Conservation (phyloP, 2,113 vertebrate species). For the Myrmecobius fasciatus region DNA sequence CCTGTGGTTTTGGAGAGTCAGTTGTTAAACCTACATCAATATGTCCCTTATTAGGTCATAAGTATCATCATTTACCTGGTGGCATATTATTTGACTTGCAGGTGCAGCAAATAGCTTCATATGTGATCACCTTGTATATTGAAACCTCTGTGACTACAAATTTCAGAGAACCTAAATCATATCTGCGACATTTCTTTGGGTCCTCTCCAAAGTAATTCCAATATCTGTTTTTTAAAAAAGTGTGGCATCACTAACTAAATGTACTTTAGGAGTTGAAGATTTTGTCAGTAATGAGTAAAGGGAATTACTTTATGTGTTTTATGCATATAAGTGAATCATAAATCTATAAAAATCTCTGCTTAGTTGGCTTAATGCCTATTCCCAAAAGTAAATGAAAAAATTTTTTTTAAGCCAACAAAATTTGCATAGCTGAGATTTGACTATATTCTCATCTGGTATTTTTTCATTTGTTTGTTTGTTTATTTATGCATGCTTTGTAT, state of each 20-base stretch:
- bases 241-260: neutral
- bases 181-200: neutral
- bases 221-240: neutral
- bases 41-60: neutral
- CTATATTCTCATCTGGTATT: accelerated
- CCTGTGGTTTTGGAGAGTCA: neutral
- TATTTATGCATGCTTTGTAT: too few species aligned
- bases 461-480: neutral
- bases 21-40: neutral
- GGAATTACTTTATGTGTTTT: neutral
- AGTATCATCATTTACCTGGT: neutral
- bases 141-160: neutral
- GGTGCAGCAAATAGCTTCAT: neutral
- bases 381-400: neutral
- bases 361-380: neutral
- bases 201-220: neutral
- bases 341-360: neutral
- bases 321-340: neutral
- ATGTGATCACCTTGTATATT: neutral
- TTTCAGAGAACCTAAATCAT: neutral
- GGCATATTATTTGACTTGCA: slow-evolving; percentile 16
- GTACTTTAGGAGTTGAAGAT: neutral
- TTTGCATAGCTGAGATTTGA: neutral
- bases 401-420: neutral
- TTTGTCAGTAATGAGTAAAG: neutral